A percentile compares a stretch with the other conserved stretches of the same genome.
Evolutionary conservation across 2,113 vertebrate genomes (phyloP).

Genomic region (Melanerpes aurifrons): DNA sequence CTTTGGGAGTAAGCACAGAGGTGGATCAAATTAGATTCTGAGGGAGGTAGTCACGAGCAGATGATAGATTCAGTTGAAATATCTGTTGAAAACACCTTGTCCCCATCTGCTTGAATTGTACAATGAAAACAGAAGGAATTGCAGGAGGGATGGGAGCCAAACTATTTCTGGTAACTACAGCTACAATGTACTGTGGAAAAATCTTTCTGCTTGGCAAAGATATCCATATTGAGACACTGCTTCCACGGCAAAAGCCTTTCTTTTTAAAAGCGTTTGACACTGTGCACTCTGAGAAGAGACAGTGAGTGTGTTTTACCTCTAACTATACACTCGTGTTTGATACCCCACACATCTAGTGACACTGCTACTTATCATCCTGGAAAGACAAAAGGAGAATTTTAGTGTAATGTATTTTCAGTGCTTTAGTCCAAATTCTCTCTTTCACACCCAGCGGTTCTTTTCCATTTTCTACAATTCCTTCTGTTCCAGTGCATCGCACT

Average conservation of each 20-base stretch:
- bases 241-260: not conserved
- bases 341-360: not conserved
- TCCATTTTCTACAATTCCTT: not conserved
- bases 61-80: not conserved
- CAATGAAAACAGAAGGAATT: not conserved
- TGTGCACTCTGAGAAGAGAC: not conserved
- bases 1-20: not conserved
- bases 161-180: not conserved
- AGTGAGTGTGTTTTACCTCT: not conserved
- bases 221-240: not conserved
- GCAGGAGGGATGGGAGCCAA: not conserved
- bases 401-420: not conserved
- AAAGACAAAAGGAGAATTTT: not conserved
- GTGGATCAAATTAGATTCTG: not conserved
- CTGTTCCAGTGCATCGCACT: not conserved
- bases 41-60: not conserved
- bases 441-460: not conserved
- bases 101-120: not conserved
- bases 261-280: not conserved
- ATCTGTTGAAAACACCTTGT: not conserved
- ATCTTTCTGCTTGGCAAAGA: not conserved
- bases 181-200: not conserved
- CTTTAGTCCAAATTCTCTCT: not conserved
- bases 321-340: not conserved
- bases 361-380: not conserved